Conservation (phyloP, 2,797 vertebrate species). For the Chelidonichthys spinosus region DNA sequence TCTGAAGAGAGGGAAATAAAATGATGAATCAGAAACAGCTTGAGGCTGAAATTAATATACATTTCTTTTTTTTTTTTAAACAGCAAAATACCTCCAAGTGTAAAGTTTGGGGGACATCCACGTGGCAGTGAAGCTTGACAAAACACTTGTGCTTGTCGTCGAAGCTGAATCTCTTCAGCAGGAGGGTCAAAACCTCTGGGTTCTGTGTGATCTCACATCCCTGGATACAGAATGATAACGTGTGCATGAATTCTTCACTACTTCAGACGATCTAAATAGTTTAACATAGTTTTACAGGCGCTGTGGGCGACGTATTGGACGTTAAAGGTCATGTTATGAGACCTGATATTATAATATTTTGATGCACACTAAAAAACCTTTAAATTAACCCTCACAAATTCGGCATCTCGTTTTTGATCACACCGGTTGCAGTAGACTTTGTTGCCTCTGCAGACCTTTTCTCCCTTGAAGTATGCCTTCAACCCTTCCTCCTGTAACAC, state of each 20-base stretch:
- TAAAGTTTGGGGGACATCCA: constrained; percentile 66
- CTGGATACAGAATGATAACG: constrained; percentile 51
- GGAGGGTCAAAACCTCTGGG: constrained; percentile 77
- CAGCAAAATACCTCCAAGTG: constrained; percentile 13
- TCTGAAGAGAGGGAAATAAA: constrained; percentile 24
- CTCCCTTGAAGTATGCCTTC: constrained; percentile 44
- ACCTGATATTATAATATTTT: background rate
- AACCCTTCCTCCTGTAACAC: constrained; percentile 53
- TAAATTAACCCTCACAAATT: constrained; percentile 63
- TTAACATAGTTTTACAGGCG: too few species aligned
- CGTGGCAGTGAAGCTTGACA: constrained; percentile 60
- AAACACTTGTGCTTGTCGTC: constrained; percentile 61
- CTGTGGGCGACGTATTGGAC: background rate
- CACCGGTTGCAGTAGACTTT: constrained; percentile 79
- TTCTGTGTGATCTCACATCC: constrained; percentile 54
- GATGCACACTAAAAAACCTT: background rate
- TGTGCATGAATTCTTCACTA: rapidly evolving
- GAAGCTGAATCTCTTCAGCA: constrained; percentile 82
- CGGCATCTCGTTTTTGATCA: constrained; percentile 68
- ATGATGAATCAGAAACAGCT: rapidly evolving
- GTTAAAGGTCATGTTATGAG: background rate
- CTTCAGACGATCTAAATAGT: background rate
- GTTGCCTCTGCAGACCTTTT: constrained; percentile 60
- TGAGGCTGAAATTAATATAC: background rate
- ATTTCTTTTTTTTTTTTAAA: background rate